Evolutionary conservation across 2,113 vertebrate genomes (phyloP).

Genomic region (Mesocricetus auratus): DNA sequence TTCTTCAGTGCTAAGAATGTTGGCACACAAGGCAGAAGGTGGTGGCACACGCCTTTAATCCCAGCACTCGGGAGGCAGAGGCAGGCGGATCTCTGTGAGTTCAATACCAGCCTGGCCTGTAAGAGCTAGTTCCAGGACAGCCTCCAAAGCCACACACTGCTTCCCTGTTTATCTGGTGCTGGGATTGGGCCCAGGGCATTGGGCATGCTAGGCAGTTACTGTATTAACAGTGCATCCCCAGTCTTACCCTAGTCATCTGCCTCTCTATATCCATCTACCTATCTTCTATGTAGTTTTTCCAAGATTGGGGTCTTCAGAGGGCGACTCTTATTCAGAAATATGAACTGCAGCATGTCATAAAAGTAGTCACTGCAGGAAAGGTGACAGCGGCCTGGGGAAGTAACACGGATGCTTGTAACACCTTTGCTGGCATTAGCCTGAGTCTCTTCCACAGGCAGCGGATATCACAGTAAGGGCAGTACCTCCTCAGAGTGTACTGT

Average conservation of each 20-base stretch:
- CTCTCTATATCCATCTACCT: not conserved
- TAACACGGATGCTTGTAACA: rapidly evolving
- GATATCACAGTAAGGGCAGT: not conserved
- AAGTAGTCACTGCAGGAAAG: no score
- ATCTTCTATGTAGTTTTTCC: not conserved
- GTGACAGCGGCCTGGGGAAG: not conserved
- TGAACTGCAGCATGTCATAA: not conserved
- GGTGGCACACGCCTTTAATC: no score
- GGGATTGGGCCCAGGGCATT: not conserved
- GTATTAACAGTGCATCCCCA: not conserved
- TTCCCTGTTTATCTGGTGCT: no score
- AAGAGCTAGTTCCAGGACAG: no score
- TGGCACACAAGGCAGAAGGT: no score
- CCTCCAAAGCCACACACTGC: no score
- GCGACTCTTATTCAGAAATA: not conserved
- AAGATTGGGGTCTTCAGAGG: not conserved
- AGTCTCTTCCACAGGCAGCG: not conserved
- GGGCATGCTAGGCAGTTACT: no score
- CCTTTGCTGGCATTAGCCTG: not conserved
- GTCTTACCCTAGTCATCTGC: not conserved
- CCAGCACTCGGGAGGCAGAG: no score
- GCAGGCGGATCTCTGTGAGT: no score
- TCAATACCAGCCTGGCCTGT: no score
- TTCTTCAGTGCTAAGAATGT: not conserved
- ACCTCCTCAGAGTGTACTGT: not conserved